Percentiles rank a stretch among this genome's conserved stretches.
phyloP scores from a whole-genome alignment of 2,888 invertebrate genomes.

The Limnephilus lunatus region DNA sequence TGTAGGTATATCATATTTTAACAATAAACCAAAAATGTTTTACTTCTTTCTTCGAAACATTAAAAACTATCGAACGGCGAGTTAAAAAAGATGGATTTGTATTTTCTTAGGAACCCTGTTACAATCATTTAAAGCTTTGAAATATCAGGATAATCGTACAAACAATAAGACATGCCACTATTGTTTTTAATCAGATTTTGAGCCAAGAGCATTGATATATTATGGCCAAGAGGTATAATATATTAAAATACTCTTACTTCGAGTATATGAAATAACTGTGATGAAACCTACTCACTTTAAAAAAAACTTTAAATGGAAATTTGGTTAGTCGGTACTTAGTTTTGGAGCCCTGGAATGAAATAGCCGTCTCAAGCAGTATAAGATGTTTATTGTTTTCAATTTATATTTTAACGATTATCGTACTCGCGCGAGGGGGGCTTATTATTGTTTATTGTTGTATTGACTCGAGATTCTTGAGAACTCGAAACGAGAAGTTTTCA shows the following conservation, averaged over 20 bases:
- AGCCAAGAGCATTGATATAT: no score
- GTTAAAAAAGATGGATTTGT: background rate
- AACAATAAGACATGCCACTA: no score
- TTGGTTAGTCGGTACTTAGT: background rate
- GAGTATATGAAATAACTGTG: no score
- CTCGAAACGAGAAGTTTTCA: constrained; percentile 7
- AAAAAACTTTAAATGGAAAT: background rate
- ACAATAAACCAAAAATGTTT: background rate
- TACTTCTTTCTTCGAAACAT: background rate
- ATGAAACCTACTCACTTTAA: background rate
- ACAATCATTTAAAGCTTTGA: background rate
- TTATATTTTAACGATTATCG: constrained; percentile 63
- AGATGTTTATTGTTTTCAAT: constrained; percentile 59
- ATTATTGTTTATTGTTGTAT: constrained; percentile 50
- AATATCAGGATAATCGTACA: background rate
- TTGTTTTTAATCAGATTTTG: no score
- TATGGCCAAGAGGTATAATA: no score
- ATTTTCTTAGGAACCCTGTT: background rate
- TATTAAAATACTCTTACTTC: no score
- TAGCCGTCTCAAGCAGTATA: constrained; percentile 43
- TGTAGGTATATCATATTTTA: background rate
- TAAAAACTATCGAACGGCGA: background rate
- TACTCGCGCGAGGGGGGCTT: constrained; percentile 52
- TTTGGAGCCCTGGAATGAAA: constrained; percentile 29
- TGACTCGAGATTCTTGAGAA: constrained; percentile 32